Evolutionary conservation across 2,888 invertebrate species (phyloP), one percentile per base, ranked within the genome.

Genomic region (Leucophenga montana): DNA sequence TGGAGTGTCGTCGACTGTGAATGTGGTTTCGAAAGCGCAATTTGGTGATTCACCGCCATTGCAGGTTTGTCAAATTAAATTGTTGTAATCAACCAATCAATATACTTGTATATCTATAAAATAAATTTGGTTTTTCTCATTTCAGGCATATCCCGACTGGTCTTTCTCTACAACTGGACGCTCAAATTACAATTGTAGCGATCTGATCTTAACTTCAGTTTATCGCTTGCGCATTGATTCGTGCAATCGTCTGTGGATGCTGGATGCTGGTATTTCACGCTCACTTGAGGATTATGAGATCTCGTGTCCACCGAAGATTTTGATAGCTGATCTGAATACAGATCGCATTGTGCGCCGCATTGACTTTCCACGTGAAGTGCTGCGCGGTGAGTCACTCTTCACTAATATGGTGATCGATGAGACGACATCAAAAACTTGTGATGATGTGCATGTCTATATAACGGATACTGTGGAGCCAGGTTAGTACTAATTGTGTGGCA

Each of bases 401-500:
- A 95, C 95, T 18, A 96, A 95, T 89, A 85, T 96, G 71, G 91
- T 95, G 16, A 91, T 96, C 72, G 95, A 95, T 80, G 95, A 95
- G 83, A 92, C 92, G 0, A 90, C 92, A 11, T 90, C 92, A 0
- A 90, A 91, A 20, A 90, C 90, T 46, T 96, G 95, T 80, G 95
- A 95, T 83, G 92, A 94, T 78, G 92, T 94, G 14, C 94, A 94
- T 83, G 92, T 93, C 0, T 96, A 96, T 88, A 94, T 95, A 78
- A 92, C 92, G 31, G 95, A 96, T 85, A 95, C 95, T 0, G 93
- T 94, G 33, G 94, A 94, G 71, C 94, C 95, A 80, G 95, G 95
- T 93, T 65, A 76, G 78, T 75, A 27, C 4, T 27, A 27, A n/a
- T n/a, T n/a, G n/a, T n/a, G n/a, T n/a, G n/a, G 27, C 4, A 27